Conservation (phyloP, 2,888 invertebrate species). For the Plutella xylostella region DNA sequence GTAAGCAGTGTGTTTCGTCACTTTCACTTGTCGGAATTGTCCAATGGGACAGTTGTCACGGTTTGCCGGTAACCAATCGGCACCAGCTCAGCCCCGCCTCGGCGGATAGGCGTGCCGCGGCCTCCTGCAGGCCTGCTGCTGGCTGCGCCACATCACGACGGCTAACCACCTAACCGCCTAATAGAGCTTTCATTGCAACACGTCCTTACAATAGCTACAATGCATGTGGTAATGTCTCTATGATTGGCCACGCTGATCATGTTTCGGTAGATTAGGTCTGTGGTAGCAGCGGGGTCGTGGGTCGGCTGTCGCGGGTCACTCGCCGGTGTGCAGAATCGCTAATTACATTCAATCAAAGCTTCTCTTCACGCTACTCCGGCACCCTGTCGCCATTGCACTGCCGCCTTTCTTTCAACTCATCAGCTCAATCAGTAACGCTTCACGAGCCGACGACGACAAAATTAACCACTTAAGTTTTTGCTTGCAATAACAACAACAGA, state of each 20-base stretch:
- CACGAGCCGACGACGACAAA: too few species aligned
- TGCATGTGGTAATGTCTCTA: not conserved
- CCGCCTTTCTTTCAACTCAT: too few species aligned
- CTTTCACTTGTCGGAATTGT: constrained; percentile 57
- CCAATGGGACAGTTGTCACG: constrained; percentile 64
- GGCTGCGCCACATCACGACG: not conserved
- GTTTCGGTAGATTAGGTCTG: too few species aligned
- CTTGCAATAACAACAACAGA: too few species aligned
- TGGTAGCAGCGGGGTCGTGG: constrained; percentile 17
- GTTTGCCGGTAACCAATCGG: constrained; percentile 60
- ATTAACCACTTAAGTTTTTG: too few species aligned
- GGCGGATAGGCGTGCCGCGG: constrained; percentile 50
- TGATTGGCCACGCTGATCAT: not conserved
- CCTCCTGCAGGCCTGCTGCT: constrained; percentile 21
- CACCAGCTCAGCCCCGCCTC: constrained; percentile 55
- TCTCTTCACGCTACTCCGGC: constrained; percentile 26
- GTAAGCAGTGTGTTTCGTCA: constrained; percentile 53
- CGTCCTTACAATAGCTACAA: too few species aligned
- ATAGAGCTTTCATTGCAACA: not conserved
- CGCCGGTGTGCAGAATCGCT: constrained; percentile 49
- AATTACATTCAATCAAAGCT: constrained; percentile 46
- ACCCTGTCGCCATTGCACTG: not conserved
- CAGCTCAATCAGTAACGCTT: too few species aligned
- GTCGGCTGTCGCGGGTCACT: constrained; percentile 24
- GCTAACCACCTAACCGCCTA: too few species aligned